Conservation (phyloP, 1,140 invertebrate species). For the Helicoverpa zea region DNA sequence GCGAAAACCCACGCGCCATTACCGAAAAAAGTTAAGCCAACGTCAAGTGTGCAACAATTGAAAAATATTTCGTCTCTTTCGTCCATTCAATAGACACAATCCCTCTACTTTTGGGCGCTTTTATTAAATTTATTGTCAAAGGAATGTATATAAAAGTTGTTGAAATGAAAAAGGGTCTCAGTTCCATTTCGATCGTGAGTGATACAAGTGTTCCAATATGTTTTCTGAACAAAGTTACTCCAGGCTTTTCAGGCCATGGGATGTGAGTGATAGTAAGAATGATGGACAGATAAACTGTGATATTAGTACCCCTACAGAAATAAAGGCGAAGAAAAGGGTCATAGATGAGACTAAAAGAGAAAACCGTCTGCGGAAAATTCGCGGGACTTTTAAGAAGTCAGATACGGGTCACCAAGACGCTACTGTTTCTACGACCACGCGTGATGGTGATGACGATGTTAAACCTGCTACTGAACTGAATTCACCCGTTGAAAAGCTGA, state of each 20-base stretch:
- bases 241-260: slow-evolving; percentile 85
- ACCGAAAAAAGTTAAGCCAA: slow-evolving; percentile 49
- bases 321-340: slow-evolving; percentile 67
- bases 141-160: slow-evolving; percentile 86
- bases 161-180: slow-evolving; percentile 80
- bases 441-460: slow-evolving; percentile 69
- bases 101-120: slow-evolving; percentile 80
- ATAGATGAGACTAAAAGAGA: slow-evolving; percentile 71
- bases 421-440: slow-evolving; percentile 86
- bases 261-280: slow-evolving; percentile 73
- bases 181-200: slow-evolving; percentile 72
- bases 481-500: slow-evolving; percentile 74
- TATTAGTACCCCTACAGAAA: slow-evolving; percentile 55
- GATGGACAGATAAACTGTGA: slow-evolving; percentile 58
- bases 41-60: slow-evolving; percentile 84
- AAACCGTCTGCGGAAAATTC: slow-evolving; percentile 81
- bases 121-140: slow-evolving; percentile 87
- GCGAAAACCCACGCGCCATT: not conserved
- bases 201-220: slow-evolving; percentile 69
- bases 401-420: slow-evolving; percentile 82
- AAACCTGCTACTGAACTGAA: slow-evolving; percentile 54
- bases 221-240: slow-evolving; percentile 77
- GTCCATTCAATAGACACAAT: slow-evolving; percentile 79
- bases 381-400: slow-evolving; percentile 74
- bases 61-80: slow-evolving; percentile 85